Base-by-base conservation (phyloP, 2,113 vertebrate species). In the Marcusenius ussheri region DNA sequence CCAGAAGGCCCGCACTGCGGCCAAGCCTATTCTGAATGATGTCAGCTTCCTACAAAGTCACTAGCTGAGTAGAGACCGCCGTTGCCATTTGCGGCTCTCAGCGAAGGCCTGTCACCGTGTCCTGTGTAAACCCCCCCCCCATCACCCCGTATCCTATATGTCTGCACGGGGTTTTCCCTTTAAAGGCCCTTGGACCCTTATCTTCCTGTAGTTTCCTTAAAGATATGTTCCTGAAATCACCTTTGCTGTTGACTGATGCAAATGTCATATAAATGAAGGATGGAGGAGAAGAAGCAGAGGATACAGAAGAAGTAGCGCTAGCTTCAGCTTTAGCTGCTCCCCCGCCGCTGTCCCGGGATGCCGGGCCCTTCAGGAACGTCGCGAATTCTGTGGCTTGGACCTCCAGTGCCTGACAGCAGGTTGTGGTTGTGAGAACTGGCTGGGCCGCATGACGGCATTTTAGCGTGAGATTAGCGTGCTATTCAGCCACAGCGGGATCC, bases 11-110 rank as follows among this genome's bases (percentile, higher is more conserved):
- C 13, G 86, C n/a, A n/a, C n/a, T n/a, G n/a, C n/a, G n/a, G 47
- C 47, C 9, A 7, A 11, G 10, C 9, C 47, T 50, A 13, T 13
- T 50, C 11, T 15, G 15, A 51, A 88, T 58, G 27, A 56, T 50
- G 45, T 27, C 86, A 56, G 86, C 51, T 88, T 58, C 86, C 84
- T 86, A 86, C 50, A 62, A 19, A 88, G 87, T 58, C 35, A 51
- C n/a, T 13, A 51, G 24, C 47, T 5, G 24, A 5, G n/a, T 10
- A 27, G 24, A 31, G 84, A 17, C 5, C 11, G 27, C 24, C 5
- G 5, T 19, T n/a, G 24, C 6, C 45, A 2, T 84, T n/a, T 51
- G 31, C 31, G 6, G 35, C 15, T 31, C 84, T 50, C 21, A 86
- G n/a, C 2, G 0, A 5, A 8, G 19, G 27, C 11, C 27, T 87